Percentiles rank a stretch among this genome's conserved stretches.
phyloP scores from a whole-genome alignment of 2,113 vertebrate species.

The Tylochromis polylepis region DNA sequence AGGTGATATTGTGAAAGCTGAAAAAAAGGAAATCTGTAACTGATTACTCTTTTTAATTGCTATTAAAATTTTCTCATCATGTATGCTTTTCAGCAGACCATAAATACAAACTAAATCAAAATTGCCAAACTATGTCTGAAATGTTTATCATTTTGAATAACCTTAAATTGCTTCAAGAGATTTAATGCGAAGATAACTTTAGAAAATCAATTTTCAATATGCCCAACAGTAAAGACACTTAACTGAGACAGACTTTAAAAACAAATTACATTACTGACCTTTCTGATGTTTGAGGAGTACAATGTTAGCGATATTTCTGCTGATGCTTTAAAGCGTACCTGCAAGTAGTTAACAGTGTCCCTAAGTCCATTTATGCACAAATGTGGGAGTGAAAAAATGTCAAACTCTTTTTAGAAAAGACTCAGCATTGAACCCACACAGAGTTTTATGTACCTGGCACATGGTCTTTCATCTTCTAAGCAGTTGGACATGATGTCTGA shows the following conservation, averaged over 20 bases:
- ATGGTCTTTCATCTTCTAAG: neutral
- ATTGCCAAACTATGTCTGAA: neutral
- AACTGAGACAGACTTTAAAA: neutral
- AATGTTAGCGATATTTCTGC: neutral
- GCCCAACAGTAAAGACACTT: neutral
- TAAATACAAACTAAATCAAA: neutral
- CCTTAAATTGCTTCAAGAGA: neutral
- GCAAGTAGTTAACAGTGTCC: neutral
- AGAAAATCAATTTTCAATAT: neutral
- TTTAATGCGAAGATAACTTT: neutral
- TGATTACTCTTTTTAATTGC: neutral
- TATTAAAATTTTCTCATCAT: neutral
- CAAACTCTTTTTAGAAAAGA: neutral
- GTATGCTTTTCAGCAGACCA: neutral
- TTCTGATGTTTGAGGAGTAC: neutral
- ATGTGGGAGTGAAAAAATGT: neutral
- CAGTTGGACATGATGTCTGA: neutral
- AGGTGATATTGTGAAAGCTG: neutral
- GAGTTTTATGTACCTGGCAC: neutral
- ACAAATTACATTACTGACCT: neutral
- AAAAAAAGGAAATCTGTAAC: neutral
- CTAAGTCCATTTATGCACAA: neutral
- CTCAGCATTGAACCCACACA: neutral
- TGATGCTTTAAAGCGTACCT: neutral
- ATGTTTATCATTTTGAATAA: neutral